phyloP scores from a whole-genome alignment of 2,888 invertebrate species.

The Mactromeris polynyma region DNA sequence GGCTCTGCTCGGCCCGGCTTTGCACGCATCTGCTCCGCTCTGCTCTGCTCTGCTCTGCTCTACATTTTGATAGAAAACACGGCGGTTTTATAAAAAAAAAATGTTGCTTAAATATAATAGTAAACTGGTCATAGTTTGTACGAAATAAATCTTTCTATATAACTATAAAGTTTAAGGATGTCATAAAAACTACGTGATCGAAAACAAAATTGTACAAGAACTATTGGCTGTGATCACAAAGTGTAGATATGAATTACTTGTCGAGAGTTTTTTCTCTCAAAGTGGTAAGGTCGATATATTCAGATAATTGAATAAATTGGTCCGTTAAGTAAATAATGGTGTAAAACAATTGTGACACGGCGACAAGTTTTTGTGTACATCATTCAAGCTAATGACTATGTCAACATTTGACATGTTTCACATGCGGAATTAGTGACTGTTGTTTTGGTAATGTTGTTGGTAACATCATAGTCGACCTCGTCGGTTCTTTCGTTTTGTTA shows the following conservation, averaged over 20 bases:
- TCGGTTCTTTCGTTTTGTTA: not conserved
- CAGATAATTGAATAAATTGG: not conserved
- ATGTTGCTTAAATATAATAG: too few species aligned
- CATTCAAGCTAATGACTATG: not conserved
- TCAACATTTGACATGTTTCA: not conserved
- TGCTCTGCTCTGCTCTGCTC: too few species aligned
- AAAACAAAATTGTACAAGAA: not conserved
- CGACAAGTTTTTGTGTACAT: not conserved
- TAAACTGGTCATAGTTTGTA: not conserved
- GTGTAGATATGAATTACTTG: not conserved
- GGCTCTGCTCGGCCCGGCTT: too few species aligned
- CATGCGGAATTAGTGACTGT: not conserved
- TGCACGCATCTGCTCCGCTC: too few species aligned
- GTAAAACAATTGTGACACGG: slow-evolving; percentile 3
- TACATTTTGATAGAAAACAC: too few species aligned
- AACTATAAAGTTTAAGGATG: not conserved
- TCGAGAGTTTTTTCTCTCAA: not conserved
- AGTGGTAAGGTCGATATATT: not conserved
- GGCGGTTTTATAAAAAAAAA: too few species aligned
- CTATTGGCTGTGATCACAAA: not conserved
- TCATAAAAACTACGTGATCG: not conserved
- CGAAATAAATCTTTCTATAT: not conserved
- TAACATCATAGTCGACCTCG: not conserved
- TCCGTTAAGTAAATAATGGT: slow-evolving; percentile 3
- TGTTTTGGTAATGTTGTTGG: not conserved